Percentiles rank a stretch among this genome's conserved stretches.
phyloP scores from a whole-genome alignment of 1,140 invertebrate genomes.

The Delia radicum region DNA sequence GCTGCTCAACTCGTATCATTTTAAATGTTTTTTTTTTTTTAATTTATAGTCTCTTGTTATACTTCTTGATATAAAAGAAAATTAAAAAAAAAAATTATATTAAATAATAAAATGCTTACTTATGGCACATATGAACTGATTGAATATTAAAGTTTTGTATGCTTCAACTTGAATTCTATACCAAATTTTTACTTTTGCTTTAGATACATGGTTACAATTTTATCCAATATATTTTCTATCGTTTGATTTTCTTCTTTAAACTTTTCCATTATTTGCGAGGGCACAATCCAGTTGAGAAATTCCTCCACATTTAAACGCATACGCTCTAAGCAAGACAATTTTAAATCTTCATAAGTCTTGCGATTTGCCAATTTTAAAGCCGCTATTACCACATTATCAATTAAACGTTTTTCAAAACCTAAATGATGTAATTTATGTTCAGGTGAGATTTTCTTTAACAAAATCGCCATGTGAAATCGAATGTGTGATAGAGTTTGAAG shows the following conservation, averaged over 20 bases:
- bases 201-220: conserved; percentile 52
- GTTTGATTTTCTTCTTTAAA: conserved; percentile 72
- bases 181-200: conserved; percentile 40
- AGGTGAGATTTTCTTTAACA: conserved; percentile 80
- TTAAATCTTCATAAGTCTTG: conserved; percentile 61
- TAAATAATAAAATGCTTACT: conserved; percentile 1
- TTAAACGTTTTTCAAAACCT: conserved; percentile 78
- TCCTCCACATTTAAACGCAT: conserved; percentile 73
- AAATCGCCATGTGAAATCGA: conserved; percentile 73
- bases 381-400: conserved; percentile 78
- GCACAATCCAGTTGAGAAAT: conserved; percentile 79
- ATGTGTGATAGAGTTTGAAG: conserved; percentile 64
- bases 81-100: not conserved
- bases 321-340: conserved; percentile 61
- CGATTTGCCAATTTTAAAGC: conserved; percentile 74
- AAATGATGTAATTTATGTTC: conserved; percentile 71
- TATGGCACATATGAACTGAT: conserved; percentile 7
- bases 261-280: conserved; percentile 72
- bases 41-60: too few relatives aligned
- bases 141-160: not conserved
- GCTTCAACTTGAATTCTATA: not conserved
- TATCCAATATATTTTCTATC: conserved; percentile 74
- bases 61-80: too few relatives aligned
- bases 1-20: too few relatives aligned
- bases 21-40: too few relatives aligned